phyloP scores from a whole-genome alignment of 2,888 invertebrate species.

The Lithophane leautieri region DNA sequence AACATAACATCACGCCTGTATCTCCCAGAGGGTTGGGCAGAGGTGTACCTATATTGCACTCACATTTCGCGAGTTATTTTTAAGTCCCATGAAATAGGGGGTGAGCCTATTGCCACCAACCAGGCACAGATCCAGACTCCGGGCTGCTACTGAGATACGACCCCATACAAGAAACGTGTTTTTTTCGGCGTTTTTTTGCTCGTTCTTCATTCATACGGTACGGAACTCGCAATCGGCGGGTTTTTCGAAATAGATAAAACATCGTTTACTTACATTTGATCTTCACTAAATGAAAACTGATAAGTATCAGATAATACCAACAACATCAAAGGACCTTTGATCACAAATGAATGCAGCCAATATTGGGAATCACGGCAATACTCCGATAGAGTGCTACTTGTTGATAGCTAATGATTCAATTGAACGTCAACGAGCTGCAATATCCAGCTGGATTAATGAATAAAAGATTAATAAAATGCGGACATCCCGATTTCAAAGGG shows the following conservation, averaged over 20 bases:
- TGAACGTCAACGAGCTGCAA: slow-evolving; percentile 11
- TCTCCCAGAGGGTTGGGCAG: too few species aligned
- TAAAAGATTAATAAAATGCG: neutral
- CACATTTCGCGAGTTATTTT: too few species aligned
- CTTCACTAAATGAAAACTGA: neutral
- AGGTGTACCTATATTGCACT: too few species aligned
- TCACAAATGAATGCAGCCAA: slow-evolving; percentile 13
- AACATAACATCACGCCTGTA: too few species aligned
- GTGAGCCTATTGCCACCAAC: too few species aligned
- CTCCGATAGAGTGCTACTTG: neutral
- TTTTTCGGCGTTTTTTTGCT: too few species aligned
- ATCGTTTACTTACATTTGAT: neutral
- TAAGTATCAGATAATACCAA: slow-evolving; percentile 12
- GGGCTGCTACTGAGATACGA: too few species aligned
- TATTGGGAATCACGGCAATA: slow-evolving; percentile 13
- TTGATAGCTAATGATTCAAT: slow-evolving; percentile 10
- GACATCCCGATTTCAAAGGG: neutral
- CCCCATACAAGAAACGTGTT: too few species aligned
- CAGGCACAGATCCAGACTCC: too few species aligned
- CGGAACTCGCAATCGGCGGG: too few species aligned
- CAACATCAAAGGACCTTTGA: slow-evolving; percentile 10
- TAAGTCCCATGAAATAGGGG: too few species aligned
- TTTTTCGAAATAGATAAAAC: neutral
- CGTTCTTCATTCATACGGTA: too few species aligned
- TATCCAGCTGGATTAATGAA: neutral